These are phyloP conservation scores for Ditula angustiorana DNA, from an alignment of 2,888 invertebrate genomes.

Conservation along the genomic window DNA sequence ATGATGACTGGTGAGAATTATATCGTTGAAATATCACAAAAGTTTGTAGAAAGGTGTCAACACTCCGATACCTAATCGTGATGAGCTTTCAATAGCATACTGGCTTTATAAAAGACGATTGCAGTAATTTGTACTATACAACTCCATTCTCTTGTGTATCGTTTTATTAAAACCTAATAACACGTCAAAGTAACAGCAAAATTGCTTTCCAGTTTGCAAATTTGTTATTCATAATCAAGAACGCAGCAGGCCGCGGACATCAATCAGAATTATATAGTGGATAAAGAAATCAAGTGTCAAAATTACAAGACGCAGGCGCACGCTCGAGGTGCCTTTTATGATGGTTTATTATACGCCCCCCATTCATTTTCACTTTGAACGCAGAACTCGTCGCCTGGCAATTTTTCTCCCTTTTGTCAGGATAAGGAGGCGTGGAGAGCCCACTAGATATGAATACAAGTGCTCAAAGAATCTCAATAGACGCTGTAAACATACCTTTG, in stretches of 20 bases:
- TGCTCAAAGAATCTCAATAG: conserved; percentile 53
- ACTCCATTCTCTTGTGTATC: not conserved
- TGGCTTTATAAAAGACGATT: not conserved
- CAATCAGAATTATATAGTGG: conserved; percentile 62
- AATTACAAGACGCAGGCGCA: conserved; percentile 66
- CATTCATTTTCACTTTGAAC: conserved; percentile 71
- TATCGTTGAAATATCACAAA: not conserved
- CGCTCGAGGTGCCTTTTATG: conserved; percentile 55
- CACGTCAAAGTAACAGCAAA: conserved; percentile 44
- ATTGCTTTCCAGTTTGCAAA: conserved; percentile 40
- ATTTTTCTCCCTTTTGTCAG: conserved; percentile 70
- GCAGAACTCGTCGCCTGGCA: conserved; percentile 63
- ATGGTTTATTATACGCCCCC: conserved; percentile 61
- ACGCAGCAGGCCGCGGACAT: conserved; percentile 45
- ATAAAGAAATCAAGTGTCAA: conserved; percentile 79
- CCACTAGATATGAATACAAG: conserved; percentile 63
- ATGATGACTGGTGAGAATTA: conserved; percentile 6
- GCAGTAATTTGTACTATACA: not conserved
- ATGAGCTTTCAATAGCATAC: not conserved
- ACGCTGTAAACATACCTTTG: conserved; percentile 43
- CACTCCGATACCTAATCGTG: not conserved
- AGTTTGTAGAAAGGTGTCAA: not conserved
- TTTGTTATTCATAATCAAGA: conserved; percentile 51
- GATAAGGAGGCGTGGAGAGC: conserved; percentile 57
- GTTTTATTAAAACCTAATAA: conserved; percentile 35